Evolutionary conservation across 2,113 vertebrate genomes (phyloP).

Genomic region (Leiothrix lutea): DNA sequence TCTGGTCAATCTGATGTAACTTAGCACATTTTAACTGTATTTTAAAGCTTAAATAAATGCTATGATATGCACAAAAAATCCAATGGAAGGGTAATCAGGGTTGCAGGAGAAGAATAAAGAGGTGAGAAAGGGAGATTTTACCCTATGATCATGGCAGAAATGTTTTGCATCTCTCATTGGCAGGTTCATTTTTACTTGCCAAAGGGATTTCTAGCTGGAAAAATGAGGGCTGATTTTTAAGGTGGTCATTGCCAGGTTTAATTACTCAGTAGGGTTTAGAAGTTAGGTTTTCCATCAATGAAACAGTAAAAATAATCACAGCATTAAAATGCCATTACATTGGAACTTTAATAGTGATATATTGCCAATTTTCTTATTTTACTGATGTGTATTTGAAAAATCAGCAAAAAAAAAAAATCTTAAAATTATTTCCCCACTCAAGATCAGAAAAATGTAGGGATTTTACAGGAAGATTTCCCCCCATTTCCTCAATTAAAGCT

Average conservation of each 20-base stretch:
- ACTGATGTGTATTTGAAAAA: neutral
- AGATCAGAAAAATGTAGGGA: neutral
- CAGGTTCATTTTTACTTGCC: neutral
- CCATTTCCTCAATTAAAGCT: neutral
- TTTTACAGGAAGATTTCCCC: neutral
- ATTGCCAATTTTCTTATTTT: neutral
- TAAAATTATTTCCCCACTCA: neutral
- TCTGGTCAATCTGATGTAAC: neutral
- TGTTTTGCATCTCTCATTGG: neutral
- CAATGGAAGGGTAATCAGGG: rapidly evolving
- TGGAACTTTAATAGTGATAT: neutral
- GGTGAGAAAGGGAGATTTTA: neutral
- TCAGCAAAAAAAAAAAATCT: neutral
- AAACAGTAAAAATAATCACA: slow-evolving; percentile 11
- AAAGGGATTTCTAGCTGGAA: neutral
- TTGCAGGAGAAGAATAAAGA: neutral
- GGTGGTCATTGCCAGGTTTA: neutral
- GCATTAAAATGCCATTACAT: neutral
- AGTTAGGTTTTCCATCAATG: neutral
- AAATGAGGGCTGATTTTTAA: slow-evolving; percentile 3
- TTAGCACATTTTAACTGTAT: neutral
- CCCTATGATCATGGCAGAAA: neutral
- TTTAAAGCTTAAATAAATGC: neutral
- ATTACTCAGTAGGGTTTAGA: neutral
- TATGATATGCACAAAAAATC: neutral